A percentile compares a stretch with the other conserved stretches of the same genome.
Evolutionary conservation across 2,797 vertebrate genomes (phyloP).

Genomic region (Hydrolagus colliei): DNA sequence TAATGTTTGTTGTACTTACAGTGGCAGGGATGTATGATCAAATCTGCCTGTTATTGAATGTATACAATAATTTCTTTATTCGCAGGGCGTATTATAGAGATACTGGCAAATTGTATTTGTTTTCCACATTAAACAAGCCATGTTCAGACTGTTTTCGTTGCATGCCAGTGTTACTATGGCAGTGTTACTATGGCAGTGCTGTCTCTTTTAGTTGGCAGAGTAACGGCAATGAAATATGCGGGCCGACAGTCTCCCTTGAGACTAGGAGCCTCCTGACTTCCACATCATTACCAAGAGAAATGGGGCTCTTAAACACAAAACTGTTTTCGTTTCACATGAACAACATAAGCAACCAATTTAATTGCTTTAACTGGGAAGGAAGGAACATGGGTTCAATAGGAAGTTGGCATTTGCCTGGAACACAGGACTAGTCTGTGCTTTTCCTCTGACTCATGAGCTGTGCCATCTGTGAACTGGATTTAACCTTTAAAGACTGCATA

Average conservation of each 20-base stretch:
- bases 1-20: too few species aligned
- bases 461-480: conserved; percentile 40
- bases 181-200: conserved; percentile 1
- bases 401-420: conserved; percentile 44
- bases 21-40: too few species aligned
- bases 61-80: background rate
- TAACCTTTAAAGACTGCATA: background rate
- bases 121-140: too few species aligned
- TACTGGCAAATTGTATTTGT: background rate
- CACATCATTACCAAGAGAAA: conserved; percentile 32
- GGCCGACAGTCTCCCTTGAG: background rate
- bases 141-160: background rate
- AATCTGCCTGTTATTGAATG: background rate
- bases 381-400: conserved; percentile 38
- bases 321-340: conserved; percentile 39
- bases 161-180: background rate
- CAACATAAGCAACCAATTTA: conserved; percentile 35
- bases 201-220: conserved; percentile 4
- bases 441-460: conserved; percentile 20
- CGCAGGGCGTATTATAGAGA: background rate
- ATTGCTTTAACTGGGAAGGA: conserved; percentile 35
- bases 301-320: background rate
- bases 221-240: conserved; percentile 14
- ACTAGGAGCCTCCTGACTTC: conserved; percentile 34
- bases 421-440: conserved; percentile 39